Conservation (phyloP, 2,888 invertebrate species). For the Leptinotarsa haldemani region DNA sequence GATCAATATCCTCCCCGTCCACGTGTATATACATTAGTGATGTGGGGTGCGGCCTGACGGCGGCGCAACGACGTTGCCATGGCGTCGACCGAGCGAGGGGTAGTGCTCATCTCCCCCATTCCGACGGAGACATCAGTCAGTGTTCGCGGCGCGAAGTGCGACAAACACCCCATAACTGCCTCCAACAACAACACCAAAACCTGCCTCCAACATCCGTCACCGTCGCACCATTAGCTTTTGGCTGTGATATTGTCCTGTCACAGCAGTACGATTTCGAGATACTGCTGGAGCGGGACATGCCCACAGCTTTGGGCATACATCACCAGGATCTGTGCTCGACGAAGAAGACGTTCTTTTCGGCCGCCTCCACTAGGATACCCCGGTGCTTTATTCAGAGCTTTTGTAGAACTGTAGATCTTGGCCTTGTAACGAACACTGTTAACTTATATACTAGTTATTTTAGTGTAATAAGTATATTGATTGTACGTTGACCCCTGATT, state of each 20-base stretch:
- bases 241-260: constrained; percentile 97
- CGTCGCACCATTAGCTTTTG: constrained; percentile 22
- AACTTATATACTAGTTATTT: constrained; percentile 34
- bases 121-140: constrained; percentile 31
- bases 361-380: constrained; percentile 20
- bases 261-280: constrained; percentile 89
- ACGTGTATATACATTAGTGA: constrained; percentile 66
- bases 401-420: constrained; percentile 25
- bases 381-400: constrained; percentile 29
- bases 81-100: constrained; percentile 61
- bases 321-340: neutral
- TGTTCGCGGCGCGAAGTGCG: constrained; percentile 34
- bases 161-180: constrained; percentile 43
- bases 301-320: constrained; percentile 67
- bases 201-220: constrained; percentile 30
- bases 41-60: constrained; percentile 66
- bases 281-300: constrained; percentile 96
- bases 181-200: constrained; percentile 49
- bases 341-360: constrained; percentile 15
- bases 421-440: constrained; percentile 35
- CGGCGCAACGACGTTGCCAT: constrained; percentile 65
- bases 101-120: constrained; percentile 32
- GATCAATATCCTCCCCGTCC: constrained; percentile 51
- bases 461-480: constrained; percentile 44
- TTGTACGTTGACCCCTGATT: constrained; percentile 42